Evolutionary conservation across 2,888 invertebrate genomes (phyloP).

Genomic region (Drosophila ochracea): DNA sequence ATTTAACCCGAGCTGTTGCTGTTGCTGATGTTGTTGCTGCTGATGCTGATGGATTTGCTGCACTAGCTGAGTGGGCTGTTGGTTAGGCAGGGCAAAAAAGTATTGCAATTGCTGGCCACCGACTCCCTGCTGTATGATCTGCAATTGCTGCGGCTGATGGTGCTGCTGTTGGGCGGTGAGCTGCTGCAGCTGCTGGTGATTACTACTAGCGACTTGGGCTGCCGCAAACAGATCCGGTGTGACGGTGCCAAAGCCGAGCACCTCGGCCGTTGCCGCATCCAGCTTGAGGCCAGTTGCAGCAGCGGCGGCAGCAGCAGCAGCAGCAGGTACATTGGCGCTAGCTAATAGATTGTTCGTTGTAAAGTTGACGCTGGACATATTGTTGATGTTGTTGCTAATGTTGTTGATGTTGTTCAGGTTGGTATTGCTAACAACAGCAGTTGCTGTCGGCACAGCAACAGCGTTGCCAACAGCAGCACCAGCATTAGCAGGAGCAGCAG

Average conservation of each 20-base stretch:
- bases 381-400: conserved; percentile 19
- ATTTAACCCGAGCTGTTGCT: conserved; percentile 73
- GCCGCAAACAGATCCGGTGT: conserved; percentile 65
- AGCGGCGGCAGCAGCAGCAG: conserved; percentile 27
- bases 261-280: conserved; percentile 62
- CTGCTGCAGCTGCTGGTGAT: conserved; percentile 50
- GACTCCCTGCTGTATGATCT: conserved; percentile 80
- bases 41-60: conserved; percentile 67
- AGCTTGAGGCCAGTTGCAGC: conserved; percentile 63
- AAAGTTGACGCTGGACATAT: conserved; percentile 31
- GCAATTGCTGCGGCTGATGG: conserved; percentile 75
- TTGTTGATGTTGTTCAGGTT: conserved; percentile 25
- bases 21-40: conserved; percentile 63
- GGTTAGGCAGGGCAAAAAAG: conserved; percentile 78
- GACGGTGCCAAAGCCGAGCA: conserved; percentile 70
- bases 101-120: conserved; percentile 82
- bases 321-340: conserved; percentile 46
- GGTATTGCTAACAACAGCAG: conserved; percentile 9
- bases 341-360: conserved; percentile 34
- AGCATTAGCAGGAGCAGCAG: conserved; percentile 7
- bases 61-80: conserved; percentile 67
- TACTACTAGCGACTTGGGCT: conserved; percentile 47
- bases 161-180: conserved; percentile 61
- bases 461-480: conserved; percentile 20
- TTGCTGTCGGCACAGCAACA: conserved; percentile 16